Base-by-base conservation (phyloP, 1,140 invertebrate species). In the Globodera rostochiensis region DNA sequence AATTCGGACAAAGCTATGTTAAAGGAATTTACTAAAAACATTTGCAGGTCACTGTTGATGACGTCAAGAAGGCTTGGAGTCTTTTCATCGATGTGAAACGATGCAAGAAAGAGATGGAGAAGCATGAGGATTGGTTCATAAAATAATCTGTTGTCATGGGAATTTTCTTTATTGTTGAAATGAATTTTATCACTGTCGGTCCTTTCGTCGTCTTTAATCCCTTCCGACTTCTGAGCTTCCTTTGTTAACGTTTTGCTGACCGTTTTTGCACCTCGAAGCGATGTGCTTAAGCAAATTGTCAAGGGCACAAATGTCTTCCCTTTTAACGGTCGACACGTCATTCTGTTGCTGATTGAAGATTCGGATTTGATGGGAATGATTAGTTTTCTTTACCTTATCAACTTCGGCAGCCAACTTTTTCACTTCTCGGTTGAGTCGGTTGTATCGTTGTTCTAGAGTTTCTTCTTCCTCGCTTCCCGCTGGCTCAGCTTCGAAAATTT, bases 1-100 rank as follows among this genome's bases (percentile, higher is more conserved):
- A 94, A 0, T 8, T 46, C 15, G 25, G 13, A 1, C 11, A 53
- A 53, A 64, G 19, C 13, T 19, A 64, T 6, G 57, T 3, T 19
- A 36, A 36, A 36, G 13, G 6, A 19, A n/a, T 19, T 19, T 19
- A 19, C 57, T 2, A 15, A 13, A 13, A 64, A 64, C 6, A 64
- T 4, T 6, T 15, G 13, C 15, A 84, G 73, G 82, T 85, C 21
- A 47, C 49, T 47, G 66, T 96, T 25, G 94, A 95, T 73, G 97
- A 99, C 89, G 94, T 99, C 0, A 97, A 96, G 91, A 93, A 95
- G 84, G 96, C 96, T 0, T 98, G 98, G 91, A 94, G 94, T 1
- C 88, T 99, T 60, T 99, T 99, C 90, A 91, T 97, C 74, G 97
- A 99, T 90, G 95, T 97, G 91, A 93, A 93, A 80, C 92, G 97